Evolutionary conservation across 2,113 vertebrate genomes (phyloP), one percentile per base, ranked within the genome.

Genomic region (Lagopus muta): DNA sequence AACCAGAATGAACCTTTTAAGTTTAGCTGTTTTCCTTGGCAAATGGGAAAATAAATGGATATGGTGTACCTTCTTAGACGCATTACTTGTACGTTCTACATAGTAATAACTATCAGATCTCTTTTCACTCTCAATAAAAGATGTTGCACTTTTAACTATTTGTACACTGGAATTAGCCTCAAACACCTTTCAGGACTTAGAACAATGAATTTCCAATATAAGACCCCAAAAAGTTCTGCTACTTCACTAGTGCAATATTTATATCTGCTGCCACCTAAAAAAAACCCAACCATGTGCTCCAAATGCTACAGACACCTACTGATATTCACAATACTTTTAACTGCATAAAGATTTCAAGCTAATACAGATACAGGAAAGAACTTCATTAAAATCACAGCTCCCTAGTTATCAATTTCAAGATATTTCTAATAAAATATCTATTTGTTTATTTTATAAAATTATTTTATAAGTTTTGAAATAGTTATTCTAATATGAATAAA

Each of bases 1-100:
- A 57, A 78, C 42, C 52, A 20, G 40, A 89, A 91, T 80, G 65
- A 86, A 69, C 32, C 43, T 89, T 80, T 92, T 48, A 92, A 86
- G 34, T 61, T 88, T 61, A 83, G 19, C 18, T 76, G 32, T 78
- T 82, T 82, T 77, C 14, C 60, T 89, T 76, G 22, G 21, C 21
- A 71, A 77, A 76, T 3, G 69, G 87, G 67, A 10, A 60, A 74
- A 62, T 55, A 66, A 21, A n/a, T 0, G 0, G 45, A 42, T 73
- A 57, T 0, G 2, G 8, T 79, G 30, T 25, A 55, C 28, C 6
- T 40, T 85, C 10, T 64, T 42, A 27, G 47, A 30, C 3, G 36
- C 8, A 20, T 64, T 24, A 28, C 45, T 85, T 24, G 34, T 50
- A 25, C 7, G 4, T 52, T 88, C n/a, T 47, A 52, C 7, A 45